These are phyloP conservation scores for Anadara kagoshimensis DNA, from an alignment of 1,140 invertebrate species.

Conservation along the genomic window DNA sequence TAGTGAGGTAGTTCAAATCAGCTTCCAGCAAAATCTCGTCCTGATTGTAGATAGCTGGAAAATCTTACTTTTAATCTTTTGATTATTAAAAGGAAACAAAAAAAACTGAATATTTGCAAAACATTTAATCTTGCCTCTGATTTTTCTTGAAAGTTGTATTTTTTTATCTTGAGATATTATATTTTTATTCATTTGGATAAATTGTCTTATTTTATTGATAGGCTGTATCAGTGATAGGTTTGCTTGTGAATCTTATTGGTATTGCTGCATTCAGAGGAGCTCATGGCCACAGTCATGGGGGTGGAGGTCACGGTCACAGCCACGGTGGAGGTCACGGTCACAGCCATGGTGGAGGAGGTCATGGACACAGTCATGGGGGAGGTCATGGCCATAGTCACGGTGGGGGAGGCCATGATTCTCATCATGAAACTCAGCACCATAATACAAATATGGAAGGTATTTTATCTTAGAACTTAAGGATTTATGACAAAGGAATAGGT, in stretches of 20 bases:
- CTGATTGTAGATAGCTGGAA: too few relatives aligned
- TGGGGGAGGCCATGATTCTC: constrained; percentile 65
- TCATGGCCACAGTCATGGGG: constrained; percentile 76
- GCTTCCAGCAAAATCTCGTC: too few relatives aligned
- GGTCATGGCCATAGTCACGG: constrained; percentile 62
- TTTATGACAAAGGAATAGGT: too few relatives aligned
- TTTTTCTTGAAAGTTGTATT: too few relatives aligned
- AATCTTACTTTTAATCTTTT: too few relatives aligned
- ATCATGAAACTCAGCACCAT: constrained; percentile 65
- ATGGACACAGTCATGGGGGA: constrained; percentile 51
- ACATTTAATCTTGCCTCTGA: too few relatives aligned
- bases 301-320: constrained; percentile 73
- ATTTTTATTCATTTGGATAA: too few relatives aligned
- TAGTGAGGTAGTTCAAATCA: too few relatives aligned
- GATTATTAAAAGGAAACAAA: too few relatives aligned
- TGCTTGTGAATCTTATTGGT: constrained; percentile 95
- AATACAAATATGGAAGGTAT: constrained; percentile 81
- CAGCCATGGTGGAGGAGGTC: constrained; percentile 55
- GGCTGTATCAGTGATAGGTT: constrained; percentile 92
- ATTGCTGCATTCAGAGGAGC: constrained; percentile 95
- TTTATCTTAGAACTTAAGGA: constrained; percentile 58
- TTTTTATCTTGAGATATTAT: too few relatives aligned
- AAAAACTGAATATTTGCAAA: too few relatives aligned
- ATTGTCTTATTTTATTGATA: constrained; percentile 35
- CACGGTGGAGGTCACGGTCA: constrained; percentile 56